phyloP scores from a whole-genome alignment of 2,113 vertebrate genomes.

The Phyllostomus hastatus region DNA sequence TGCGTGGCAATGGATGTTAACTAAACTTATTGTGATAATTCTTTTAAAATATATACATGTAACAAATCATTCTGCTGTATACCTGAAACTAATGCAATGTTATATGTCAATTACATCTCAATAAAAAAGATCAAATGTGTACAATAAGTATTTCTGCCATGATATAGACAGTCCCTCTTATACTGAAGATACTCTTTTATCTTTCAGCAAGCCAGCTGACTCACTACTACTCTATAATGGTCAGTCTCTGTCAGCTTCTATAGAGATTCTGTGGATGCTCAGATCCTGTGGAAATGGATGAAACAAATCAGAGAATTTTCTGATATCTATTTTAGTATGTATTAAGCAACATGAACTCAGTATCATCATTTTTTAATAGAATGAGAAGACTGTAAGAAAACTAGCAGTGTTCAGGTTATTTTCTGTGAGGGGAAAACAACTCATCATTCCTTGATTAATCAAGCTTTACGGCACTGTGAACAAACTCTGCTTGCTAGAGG shows the following conservation, averaged over 20 bases:
- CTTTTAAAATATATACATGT: neutral
- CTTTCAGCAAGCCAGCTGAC: neutral
- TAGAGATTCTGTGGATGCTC: neutral
- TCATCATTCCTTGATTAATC: neutral
- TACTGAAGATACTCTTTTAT: neutral
- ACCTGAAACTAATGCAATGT: neutral
- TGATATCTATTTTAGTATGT: neutral
- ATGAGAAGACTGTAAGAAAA: conserved; percentile 7
- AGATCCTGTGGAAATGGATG: neutral
- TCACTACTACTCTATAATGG: neutral
- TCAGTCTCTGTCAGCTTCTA: neutral
- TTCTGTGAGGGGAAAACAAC: neutral
- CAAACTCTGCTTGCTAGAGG: conserved; percentile 15
- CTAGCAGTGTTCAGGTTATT: neutral
- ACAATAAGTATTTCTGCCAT: neutral
- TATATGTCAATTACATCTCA: neutral
- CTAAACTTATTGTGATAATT: neutral
- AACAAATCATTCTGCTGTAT: neutral
- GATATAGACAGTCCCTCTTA: neutral
- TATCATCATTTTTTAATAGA: conserved; percentile 21
- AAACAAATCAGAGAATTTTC: neutral
- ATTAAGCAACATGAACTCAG: neutral
- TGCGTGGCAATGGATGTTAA: neutral
- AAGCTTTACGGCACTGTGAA: neutral
- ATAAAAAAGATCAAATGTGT: neutral